Conservation (phyloP, 2,797 vertebrate species). For the Etheostoma nigrum region DNA sequence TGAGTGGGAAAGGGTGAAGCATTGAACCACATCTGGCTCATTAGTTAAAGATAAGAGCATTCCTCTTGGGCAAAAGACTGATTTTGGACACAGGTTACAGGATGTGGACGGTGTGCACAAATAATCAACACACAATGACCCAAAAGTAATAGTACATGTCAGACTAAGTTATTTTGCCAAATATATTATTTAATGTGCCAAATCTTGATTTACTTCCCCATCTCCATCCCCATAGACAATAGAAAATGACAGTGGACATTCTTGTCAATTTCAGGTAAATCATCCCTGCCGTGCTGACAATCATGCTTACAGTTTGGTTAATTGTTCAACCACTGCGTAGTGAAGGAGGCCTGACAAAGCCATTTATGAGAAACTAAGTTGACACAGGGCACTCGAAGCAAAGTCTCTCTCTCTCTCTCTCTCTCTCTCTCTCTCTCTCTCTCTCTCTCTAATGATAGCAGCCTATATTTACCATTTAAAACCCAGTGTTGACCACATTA, state of each 20-base stretch:
- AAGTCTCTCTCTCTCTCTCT: neutral
- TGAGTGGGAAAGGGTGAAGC: neutral
- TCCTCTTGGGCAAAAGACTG: neutral
- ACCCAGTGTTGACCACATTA: neutral
- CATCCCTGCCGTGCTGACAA: constrained; percentile 37
- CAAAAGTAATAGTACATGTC: neutral
- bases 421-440: neutral
- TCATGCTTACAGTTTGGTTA: constrained; percentile 36
- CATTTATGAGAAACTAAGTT: constrained; percentile 30
- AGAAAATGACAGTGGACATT: neutral
- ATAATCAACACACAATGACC: neutral
- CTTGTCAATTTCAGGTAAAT: constrained; percentile 51
- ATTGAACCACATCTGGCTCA: neutral
- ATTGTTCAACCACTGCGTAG: constrained; percentile 51
- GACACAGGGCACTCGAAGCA: neutral
- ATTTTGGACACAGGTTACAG: constrained; percentile 10
- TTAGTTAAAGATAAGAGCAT: constrained; percentile 16
- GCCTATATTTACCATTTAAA: neutral
- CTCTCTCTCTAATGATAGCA: neutral
- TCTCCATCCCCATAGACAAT: neutral
- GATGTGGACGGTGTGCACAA: neutral
- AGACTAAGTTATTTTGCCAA: neutral
- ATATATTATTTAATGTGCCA: neutral
- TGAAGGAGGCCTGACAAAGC: constrained; percentile 2
- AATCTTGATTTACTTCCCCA: neutral